Evolutionary conservation across 2,113 vertebrate genomes (phyloP).

Genomic region (Alethe castanea): DNA sequence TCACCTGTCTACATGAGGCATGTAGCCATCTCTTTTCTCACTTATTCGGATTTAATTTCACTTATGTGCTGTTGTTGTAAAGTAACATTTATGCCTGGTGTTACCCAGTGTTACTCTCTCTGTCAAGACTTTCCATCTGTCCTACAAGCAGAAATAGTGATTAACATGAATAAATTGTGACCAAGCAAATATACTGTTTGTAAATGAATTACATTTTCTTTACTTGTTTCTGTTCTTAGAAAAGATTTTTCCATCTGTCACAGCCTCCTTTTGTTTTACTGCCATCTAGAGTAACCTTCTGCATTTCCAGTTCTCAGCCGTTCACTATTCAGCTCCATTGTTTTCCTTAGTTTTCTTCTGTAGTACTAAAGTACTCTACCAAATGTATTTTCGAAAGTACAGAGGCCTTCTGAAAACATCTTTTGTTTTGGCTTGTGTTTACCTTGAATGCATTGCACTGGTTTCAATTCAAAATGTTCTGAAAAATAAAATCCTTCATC

Average conservation of each 20-base stretch:
- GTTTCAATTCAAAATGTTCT: neutral
- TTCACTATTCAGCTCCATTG: neutral
- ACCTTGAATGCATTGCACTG: neutral
- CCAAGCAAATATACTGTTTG: neutral
- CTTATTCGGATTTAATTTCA: neutral
- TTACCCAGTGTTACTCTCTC: neutral
- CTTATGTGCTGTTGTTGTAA: neutral
- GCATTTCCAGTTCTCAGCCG: neutral
- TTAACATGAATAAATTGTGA: neutral
- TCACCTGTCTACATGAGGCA: neutral
- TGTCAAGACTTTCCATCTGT: neutral
- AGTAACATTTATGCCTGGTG: neutral
- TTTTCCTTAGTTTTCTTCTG: neutral
- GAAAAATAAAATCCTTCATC: neutral
- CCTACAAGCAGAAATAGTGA: neutral
- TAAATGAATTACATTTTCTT: neutral
- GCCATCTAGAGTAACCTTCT: conserved; percentile 1
- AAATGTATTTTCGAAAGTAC: neutral
- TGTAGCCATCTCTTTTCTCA: neutral
- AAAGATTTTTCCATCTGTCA: neutral
- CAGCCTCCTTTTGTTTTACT: neutral
- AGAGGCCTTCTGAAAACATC: neutral
- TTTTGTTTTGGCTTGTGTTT: neutral
- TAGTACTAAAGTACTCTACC: neutral
- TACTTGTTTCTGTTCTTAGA: neutral